phyloP scores from a whole-genome alignment of 1,140 invertebrate genomes.

The Panagrolaimus sp. region DNA sequence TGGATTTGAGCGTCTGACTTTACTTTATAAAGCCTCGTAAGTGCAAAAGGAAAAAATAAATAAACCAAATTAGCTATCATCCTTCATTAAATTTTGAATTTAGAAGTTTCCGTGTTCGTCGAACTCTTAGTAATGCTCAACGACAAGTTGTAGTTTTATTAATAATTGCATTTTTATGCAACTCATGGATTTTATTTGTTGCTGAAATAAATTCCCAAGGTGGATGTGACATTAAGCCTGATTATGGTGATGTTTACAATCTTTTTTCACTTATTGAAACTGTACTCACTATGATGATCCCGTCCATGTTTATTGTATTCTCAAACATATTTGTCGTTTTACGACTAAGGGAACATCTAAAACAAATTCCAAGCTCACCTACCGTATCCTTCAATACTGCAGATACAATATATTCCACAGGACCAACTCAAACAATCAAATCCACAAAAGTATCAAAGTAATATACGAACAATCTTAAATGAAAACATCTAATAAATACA shows the following conservation, averaged over 20 bases:
- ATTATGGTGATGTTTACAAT: conserved; percentile 46
- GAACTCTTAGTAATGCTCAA: conserved; percentile 37
- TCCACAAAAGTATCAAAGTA: conserved; percentile 45
- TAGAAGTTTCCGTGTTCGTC: conserved; percentile 39
- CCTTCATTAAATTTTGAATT: conserved; percentile 14
- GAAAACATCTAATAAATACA: neutral
- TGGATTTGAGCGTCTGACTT: conserved; percentile 44
- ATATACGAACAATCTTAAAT: neutral
- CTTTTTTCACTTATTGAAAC: conserved; percentile 43
- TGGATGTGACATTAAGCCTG: conserved; percentile 47
- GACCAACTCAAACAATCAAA: conserved; percentile 38
- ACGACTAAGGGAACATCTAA: conserved; percentile 46
- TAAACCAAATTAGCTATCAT: neutral
- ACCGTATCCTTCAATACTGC: conserved; percentile 54
- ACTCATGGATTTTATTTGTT: conserved; percentile 50
- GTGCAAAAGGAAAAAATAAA: no score
- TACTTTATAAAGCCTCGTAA: conserved; percentile 45
- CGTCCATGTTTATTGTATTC: conserved; percentile 44
- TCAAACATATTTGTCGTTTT: conserved; percentile 49
- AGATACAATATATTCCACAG: conserved; percentile 47
- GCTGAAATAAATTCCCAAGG: conserved; percentile 45
- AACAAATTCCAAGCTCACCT: conserved; percentile 43
- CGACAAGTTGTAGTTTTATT: conserved; percentile 41
- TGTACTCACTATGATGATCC: conserved; percentile 48
- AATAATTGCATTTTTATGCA: conserved; percentile 39